phyloP scores from a whole-genome alignment of 2,113 vertebrate genomes.

The Strix aluco region DNA sequence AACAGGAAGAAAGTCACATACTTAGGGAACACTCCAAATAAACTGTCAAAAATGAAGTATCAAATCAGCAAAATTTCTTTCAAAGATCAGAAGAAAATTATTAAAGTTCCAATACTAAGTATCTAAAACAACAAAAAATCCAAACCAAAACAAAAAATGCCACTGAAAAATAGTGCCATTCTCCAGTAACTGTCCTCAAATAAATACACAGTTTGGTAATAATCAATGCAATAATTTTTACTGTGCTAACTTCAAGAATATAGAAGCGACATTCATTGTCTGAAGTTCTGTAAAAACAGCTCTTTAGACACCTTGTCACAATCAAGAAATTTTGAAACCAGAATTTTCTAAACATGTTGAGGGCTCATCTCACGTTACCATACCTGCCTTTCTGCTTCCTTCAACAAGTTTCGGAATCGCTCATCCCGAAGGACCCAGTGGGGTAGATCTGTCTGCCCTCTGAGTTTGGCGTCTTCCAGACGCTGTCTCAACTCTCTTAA shows the following conservation, averaged over 20 bases:
- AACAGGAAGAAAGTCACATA: neutral
- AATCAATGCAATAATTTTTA: neutral
- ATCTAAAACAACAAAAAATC: neutral
- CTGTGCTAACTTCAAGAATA: neutral
- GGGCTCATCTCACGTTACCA: neutral
- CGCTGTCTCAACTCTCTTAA: conserved; percentile 91
- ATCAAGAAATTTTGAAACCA: neutral
- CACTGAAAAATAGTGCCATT: neutral
- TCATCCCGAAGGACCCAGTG: conserved; percentile 93
- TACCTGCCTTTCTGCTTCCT: conserved; percentile 97
- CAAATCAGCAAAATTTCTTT: neutral
- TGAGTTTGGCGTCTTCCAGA: conserved; percentile 87
- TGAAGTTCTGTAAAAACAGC: neutral
- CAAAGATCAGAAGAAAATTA: neutral
- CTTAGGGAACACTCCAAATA: neutral
- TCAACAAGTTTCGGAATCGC: conserved; percentile 86
- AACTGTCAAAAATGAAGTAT: neutral
- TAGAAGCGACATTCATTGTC: neutral
- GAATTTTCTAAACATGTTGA: neutral
- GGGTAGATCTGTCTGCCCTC: conserved; percentile 84
- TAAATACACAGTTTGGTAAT: neutral
- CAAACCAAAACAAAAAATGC: neutral
- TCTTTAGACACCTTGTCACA: neutral
- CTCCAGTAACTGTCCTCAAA: neutral
- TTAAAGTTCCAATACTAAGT: neutral